Percentiles rank a stretch among this genome's conserved stretches.
Conservation (phyloP, 2,888 invertebrate species). For the Calliscelio sp. region DNA sequence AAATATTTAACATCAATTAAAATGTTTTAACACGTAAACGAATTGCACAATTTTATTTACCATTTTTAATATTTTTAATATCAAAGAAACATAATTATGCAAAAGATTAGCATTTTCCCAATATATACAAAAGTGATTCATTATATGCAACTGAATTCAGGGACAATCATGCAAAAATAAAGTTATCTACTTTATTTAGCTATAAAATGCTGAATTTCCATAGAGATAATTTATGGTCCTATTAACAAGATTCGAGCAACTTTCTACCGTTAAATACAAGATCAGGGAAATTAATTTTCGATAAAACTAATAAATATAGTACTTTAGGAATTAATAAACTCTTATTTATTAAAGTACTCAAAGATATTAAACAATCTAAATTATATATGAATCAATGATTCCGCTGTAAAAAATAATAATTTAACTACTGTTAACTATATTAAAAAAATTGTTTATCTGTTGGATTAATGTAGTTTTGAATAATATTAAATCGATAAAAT, state of each 20-base stretch:
- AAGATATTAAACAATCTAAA: constrained; percentile 23
- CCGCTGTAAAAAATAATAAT: background rate
- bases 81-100: constrained; percentile 32
- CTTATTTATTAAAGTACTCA: constrained; percentile 16
- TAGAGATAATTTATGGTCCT: constrained; percentile 34
- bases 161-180: constrained; percentile 56
- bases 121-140: constrained; percentile 51
- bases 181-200: constrained; percentile 40
- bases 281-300: constrained; percentile 45
- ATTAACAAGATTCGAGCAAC: constrained; percentile 42
- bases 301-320: constrained; percentile 43
- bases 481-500: background rate
- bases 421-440: background rate
- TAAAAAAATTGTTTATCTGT: background rate
- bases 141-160: constrained; percentile 46
- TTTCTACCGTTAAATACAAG: constrained; percentile 51
- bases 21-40: too few species aligned
- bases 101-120: constrained; percentile 39
- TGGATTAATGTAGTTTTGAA: constrained; percentile 2
- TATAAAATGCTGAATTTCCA: constrained; percentile 56
- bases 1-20: too few species aligned
- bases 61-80: constrained; percentile 21
- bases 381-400: constrained; percentile 19
- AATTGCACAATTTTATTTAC: background rate
- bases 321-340: constrained; percentile 41